These are phyloP conservation scores for Sebastes paucispinis DNA, from an alignment of 2,797 vertebrate species.

Conservation along the genomic window DNA sequence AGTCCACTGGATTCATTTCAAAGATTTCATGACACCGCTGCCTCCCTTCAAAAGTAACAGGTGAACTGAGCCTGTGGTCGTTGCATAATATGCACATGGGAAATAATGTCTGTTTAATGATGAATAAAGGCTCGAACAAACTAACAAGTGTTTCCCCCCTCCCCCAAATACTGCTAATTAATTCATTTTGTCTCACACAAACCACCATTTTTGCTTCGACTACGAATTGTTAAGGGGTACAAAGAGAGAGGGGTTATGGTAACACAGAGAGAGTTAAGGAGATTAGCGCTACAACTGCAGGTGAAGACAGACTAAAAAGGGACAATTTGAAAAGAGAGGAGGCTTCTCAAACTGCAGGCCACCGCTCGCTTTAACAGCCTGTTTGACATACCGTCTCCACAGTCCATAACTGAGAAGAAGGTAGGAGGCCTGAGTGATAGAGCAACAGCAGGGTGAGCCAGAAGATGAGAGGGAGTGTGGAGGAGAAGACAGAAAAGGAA, in stretches of 20 bases:
- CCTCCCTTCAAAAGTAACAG: slow-evolving; percentile 4
- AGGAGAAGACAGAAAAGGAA: neutral
- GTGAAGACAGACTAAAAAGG: neutral
- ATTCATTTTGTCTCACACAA: neutral
- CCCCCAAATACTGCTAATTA: neutral
- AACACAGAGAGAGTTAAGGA: neutral
- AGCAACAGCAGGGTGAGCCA: neutral
- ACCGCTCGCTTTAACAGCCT: neutral
- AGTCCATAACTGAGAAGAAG: neutral
- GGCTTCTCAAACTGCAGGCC: neutral
- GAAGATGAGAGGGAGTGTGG: neutral
- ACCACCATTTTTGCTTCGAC: neutral
- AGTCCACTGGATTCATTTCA: neutral
- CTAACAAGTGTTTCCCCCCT: neutral
- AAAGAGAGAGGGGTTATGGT: neutral
- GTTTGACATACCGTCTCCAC: neutral
- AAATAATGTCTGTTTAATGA: neutral
- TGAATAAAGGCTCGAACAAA: neutral
- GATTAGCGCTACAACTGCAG: neutral
- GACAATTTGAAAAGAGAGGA: neutral
- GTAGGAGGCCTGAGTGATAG: slow-evolving; percentile 1
- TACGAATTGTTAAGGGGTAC: neutral
- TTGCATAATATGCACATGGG: neutral
- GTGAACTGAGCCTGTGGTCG: neutral
- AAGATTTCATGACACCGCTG: slow-evolving; percentile 49